Conservation (phyloP, 2,888 invertebrate species). For the Ichneumon xanthorius region DNA sequence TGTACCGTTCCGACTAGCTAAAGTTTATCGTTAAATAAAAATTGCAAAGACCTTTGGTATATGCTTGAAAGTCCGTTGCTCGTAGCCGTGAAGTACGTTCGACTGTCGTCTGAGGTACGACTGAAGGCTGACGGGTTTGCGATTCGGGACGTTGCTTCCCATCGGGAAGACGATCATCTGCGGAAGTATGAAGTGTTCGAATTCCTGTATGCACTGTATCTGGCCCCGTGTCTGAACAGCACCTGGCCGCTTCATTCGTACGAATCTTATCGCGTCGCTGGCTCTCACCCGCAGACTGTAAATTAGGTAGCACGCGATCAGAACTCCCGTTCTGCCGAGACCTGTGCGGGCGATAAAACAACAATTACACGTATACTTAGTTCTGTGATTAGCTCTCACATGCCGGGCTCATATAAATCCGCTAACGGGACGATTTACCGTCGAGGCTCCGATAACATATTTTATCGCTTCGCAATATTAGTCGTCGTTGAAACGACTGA, state of each 20-base stretch:
- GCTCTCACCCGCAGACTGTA: slow-evolving; percentile 91
- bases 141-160: slow-evolving; percentile 86
- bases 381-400: neutral
- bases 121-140: slow-evolving; percentile 86
- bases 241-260: slow-evolving; percentile 91
- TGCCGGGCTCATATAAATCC: neutral
- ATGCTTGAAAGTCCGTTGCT: slow-evolving; percentile 90
- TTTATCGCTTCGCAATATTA: neutral
- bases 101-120: slow-evolving; percentile 90
- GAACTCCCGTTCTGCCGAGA: slow-evolving; percentile 93
- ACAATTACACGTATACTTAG: neutral
- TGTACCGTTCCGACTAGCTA: neutral
- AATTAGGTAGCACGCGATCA: slow-evolving; percentile 94
- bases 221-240: slow-evolving; percentile 94
- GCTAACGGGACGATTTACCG: neutral
- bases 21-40: neutral
- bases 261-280: slow-evolving; percentile 92
- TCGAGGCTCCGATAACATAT: neutral
- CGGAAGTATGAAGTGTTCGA: slow-evolving; percentile 92
- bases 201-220: slow-evolving; percentile 92
- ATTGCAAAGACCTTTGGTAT: slow-evolving; percentile 89
- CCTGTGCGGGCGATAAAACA: slow-evolving; percentile 84
- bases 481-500: neutral
- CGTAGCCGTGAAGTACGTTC: slow-evolving; percentile 91
- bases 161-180: slow-evolving; percentile 91